Evolutionary conservation across 2,888 invertebrate species (phyloP), one percentile per base, ranked within the genome.

Genomic region (Geotrupes spiniger): DNA sequence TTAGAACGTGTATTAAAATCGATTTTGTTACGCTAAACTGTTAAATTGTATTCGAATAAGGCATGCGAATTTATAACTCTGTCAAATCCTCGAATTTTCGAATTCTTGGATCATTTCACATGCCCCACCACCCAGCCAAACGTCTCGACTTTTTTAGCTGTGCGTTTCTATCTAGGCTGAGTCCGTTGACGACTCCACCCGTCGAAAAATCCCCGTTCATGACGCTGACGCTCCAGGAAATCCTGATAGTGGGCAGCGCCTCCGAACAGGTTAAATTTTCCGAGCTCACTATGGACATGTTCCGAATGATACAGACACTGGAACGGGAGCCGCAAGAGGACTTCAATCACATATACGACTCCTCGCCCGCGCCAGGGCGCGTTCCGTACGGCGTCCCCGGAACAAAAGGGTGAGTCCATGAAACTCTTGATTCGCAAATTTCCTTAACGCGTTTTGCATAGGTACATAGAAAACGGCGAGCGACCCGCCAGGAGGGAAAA

Each of bases 231-330:
- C 80, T 97, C 37, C 93, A 95, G 77, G 96, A 97, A 76, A 92
- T 93, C 56, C 78, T 97, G 48, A 92, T 97, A 57, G 87, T 97
- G 49, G 96, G 97, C 49, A 94, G 94, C 71, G 88, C 89, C 64
- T 84, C 88, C 57, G 92, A 94, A 66, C 96, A 97, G 79, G 91
- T 94, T 25, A 95, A 95, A 74, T 96, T 95, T 76, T 94, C 93
- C 59, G 96, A 97, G 74, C 76, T 97, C 59, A 96, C 96, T 9
- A 86, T 97, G 81, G 97, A 97, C 76, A 97, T 97, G 97, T 97
- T 92, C 74, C 81, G 96, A 62, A 95, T 97, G 86, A 79, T 96
- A 51, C 97, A 97, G 75, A 93, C 93, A 0, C 75, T 97, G 51
- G 97, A 97, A 71, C 78, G 93, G 55, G 95, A 97, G 69, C 92